Base-by-base conservation (phyloP, 2,797 vertebrate genomes). In the Aldrovandia affinis region DNA sequence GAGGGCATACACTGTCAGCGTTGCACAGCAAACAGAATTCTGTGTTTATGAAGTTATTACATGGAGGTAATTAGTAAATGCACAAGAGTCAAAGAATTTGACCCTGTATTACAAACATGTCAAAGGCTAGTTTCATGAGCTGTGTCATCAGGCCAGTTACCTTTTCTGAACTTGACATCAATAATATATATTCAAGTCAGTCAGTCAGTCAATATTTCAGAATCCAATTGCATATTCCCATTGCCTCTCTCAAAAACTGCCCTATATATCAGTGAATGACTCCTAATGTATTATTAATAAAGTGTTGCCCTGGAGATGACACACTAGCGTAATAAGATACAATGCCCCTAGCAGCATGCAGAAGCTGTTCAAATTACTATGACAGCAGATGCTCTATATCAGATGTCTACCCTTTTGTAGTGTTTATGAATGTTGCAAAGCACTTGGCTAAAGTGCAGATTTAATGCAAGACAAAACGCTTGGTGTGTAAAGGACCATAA, bases 251-350 rank as follows among this genome's bases (percentile, higher is more conserved):
- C 44, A 44, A n/a, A 44, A 54, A 30, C 25, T 81, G 79, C 36
- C 28, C 36, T 59, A 81, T 61, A 81, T 81, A 52, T 57, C 79
- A 36, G n/a, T 81, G 54, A 81, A 81, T 33, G 52, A 36, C 79
- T 81, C 55, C 79, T 57, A 61, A 81, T 81, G 79, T 81, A 59
- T 81, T 81, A 81, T 81, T 81, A 81, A 81, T 81, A 61, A 81
- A 59, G 79, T 12, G 28, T 52, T 61, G 79, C 33, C 15, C 54
- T 22, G 55, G 70, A 81, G 79, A 81, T 61, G 54, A 81, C 78
- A 55, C 78, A 14, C 78, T 55, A 39, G 55, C 52, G 30, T 81
- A 81, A 61, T 81, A 81, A 81, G 55, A 81, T 42, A 25, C 47
- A 36, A 22, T n/a, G 79, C 54, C 55, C 54, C 55, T n/a, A 33